Percentiles rank a stretch among this genome's conserved stretches.
Conservation (phyloP, 1,140 invertebrate species). For the Penaeus vannamei region DNA sequence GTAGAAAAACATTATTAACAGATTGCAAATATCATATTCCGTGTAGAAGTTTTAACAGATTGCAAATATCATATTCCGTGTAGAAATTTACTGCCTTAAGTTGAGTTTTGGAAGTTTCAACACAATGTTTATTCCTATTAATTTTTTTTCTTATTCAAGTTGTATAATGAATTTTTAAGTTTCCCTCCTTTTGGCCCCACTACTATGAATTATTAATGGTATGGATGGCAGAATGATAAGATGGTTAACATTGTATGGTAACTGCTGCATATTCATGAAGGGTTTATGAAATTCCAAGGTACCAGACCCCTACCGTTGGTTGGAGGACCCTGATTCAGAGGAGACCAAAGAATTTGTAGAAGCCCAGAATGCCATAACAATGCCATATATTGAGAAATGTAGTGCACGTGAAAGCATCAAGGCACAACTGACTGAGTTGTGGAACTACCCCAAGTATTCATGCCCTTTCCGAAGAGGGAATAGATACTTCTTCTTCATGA, state of each 20-base stretch:
- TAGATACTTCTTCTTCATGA: slow-evolving; percentile 94
- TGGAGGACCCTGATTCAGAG: slow-evolving; percentile 94
- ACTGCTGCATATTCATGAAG: not conserved
- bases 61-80: no score
- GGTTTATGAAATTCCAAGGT: slow-evolving; percentile 77
- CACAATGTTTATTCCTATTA: no score
- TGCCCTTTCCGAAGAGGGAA: slow-evolving; percentile 87
- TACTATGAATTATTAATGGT: not conserved
- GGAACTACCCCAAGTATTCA: slow-evolving; percentile 97
- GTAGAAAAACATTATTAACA: not conserved
- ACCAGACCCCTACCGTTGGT: slow-evolving; percentile 93
- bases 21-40: no score
- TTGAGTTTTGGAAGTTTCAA: no score
- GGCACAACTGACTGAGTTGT: slow-evolving; percentile 86
- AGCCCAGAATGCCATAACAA: slow-evolving; percentile 90
- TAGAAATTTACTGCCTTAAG: no score
- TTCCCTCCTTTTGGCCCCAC: not conserved
- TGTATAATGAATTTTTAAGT: not conserved
- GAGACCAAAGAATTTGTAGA: slow-evolving; percentile 95
- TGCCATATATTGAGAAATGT: slow-evolving; percentile 87
- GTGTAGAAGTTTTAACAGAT: not conserved
- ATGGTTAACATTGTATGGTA: not conserved
- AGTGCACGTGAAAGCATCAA: slow-evolving; percentile 82
- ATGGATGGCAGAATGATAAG: not conserved
- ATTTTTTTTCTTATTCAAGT: no score